Conservation (phyloP, 2,113 vertebrate species). For the Anguilla rostrata region DNA sequence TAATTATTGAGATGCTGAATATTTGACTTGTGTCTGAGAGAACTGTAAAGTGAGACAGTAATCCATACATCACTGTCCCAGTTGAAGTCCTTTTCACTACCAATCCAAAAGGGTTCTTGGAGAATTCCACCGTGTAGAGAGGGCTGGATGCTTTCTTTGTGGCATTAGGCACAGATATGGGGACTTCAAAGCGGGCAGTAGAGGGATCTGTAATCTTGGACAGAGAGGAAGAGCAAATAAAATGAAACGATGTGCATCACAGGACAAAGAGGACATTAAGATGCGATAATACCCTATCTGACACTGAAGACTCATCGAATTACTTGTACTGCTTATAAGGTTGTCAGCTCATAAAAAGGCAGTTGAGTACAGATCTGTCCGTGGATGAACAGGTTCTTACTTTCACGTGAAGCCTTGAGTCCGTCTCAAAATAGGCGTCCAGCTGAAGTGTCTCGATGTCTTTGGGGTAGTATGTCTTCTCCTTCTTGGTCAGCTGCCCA, state of each 20-base stretch:
- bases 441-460: conserved; percentile 73
- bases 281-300: neutral
- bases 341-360: no score
- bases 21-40: neutral
- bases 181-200: conserved; percentile 74
- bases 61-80: conserved; percentile 68
- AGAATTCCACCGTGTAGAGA: conserved; percentile 70
- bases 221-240: conserved; percentile 7
- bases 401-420: conserved; percentile 74
- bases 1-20: neutral
- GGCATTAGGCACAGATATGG: conserved; percentile 64
- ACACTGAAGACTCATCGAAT: neutral
- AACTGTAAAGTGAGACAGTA: neutral
- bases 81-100: conserved; percentile 64
- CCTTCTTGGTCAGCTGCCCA: conserved; percentile 64
- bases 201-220: conserved; percentile 73
- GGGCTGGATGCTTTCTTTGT: conserved; percentile 65
- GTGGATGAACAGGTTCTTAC: conserved; percentile 55
- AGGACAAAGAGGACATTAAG: neutral
- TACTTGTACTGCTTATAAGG: neutral
- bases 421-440: conserved; percentile 71
- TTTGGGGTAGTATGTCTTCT: conserved; percentile 79
- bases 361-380: neutral
- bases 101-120: conserved; percentile 72
- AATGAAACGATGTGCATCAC: neutral